Base-by-base conservation (phyloP, 30 jellyfish, hydroid and myxozoan species). In the Sanderia malayensis region DNA sequence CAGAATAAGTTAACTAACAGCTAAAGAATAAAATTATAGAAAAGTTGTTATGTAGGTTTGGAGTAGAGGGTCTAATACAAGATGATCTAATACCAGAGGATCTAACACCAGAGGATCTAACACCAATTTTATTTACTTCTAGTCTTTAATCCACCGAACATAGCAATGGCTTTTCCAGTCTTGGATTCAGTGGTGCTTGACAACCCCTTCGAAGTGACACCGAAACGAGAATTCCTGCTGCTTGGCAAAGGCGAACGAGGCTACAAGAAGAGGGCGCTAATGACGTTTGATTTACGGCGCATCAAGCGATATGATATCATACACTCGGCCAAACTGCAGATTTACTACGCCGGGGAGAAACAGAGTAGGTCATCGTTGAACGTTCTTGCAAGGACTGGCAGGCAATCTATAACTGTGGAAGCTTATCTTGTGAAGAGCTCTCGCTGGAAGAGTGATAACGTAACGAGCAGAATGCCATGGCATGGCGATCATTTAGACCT, bases 381-480 rank as follows among this genome's bases (percentile, higher is more conserved):
- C 41, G 37, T 53, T 28, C 94, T 64, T 31, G 85, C 80, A 11
- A 55, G 88, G 31, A 46, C 28, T 27, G n/a, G 33, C 4, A 46
- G 19, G 8, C 4, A 74, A 13, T 44, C 67, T 29, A 72, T 73
- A 25, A 44, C 55, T n/a, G 34, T 85, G 21, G 87, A 76, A 45
- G 83, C 70, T 18, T 85, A 67, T 57, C 76, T 80, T 29, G 87
- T 85, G 31, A 70, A 30, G 47, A 77, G 95, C 49, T 64, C 95
- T 10, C 67, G 61, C 1, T 85, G 95, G 95, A 58, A 71, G 22
- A 59, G 86, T 30, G 61, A 69, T 6, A 85, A 85, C 46, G 95
- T 85, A 0, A 85, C 95, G 49, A 85, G 95, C 63, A 73, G 92
- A 22, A 71, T 85, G 71, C 95, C 95, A 25, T 85, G 95, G 95